Base-by-base conservation (phyloP, 2,888 invertebrate genomes). In the Sialis fuliginosa region DNA sequence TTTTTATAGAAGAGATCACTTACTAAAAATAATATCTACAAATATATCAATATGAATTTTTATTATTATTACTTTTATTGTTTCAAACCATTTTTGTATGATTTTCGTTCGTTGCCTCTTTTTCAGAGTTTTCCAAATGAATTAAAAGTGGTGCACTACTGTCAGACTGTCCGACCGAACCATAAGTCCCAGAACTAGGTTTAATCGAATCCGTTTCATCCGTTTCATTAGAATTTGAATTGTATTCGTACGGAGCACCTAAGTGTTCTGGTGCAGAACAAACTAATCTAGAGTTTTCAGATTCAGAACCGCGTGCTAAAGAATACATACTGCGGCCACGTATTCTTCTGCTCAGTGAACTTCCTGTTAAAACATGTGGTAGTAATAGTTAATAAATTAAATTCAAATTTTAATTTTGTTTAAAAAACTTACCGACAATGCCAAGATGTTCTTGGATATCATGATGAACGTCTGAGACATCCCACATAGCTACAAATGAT, bases 361-460 rank as follows among this genome's bases (percentile, higher is more conserved):
- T 82, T 53, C 81, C 78, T 77, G 61, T 33, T 55, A 51, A 49
- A 35, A 10, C 30, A 54, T 13, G 5, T 32, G 37, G 42, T 33
- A 50, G 42, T 9, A 39, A 42, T 46, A n/a, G 39, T 44, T 42
- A 9, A 43, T 48, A 10, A 35, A 34, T 37, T 37, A 43, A 42
- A 42, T 35, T 4, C 35, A 39, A 33, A 33, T 48, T 34, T 33
- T n/a, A 35, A 13, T 30, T 46, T 44, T 33, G 9, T 42, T 13
- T 22, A 8, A 42, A 6, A 45, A 39, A 65, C 77, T 61, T 66
- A 74, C 89, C 79, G 41, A 95, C 88, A 49, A 91, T 90, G 10
- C 88, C 86, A 48, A 95, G 75, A 62, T 96, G 95, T 61, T 96
- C 93, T 33, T 84, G 79, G 45, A 96, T 85, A 62, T 96, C 95